Conservation (phyloP, 2,113 vertebrate genomes). For the Tachysurus vachellii region DNA sequence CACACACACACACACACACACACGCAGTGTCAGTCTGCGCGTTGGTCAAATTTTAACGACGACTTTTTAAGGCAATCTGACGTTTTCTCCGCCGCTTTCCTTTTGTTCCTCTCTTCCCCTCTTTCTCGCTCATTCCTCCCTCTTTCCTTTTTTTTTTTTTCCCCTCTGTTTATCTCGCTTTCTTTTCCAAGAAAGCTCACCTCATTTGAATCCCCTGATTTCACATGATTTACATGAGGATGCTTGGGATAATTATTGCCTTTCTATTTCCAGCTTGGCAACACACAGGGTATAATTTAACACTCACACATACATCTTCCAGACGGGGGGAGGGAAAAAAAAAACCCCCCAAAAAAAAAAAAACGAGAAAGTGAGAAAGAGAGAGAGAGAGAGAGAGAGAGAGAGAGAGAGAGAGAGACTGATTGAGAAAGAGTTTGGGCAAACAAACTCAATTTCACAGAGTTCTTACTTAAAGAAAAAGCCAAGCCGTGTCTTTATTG, state of each 20-base stretch:
- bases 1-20: not conserved
- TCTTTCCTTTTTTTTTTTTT: not conserved
- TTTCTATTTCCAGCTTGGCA: conserved; percentile 60
- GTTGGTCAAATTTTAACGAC: conserved; percentile 41
- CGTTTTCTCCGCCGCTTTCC: conserved; percentile 31
- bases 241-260: conserved; percentile 61
- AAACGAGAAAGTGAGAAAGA: not conserved
- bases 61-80: not conserved
- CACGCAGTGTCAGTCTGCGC: conserved; percentile 1
- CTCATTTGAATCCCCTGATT: conserved; percentile 55
- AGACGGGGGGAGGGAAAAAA: not conserved
- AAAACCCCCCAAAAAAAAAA: not conserved
- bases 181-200: conserved; percentile 46
- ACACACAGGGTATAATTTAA: conserved; percentile 63
- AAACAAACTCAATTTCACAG: conserved; percentile 45
- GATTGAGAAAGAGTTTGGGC: conserved; percentile 28
- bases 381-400: not conserved
- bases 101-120: conserved; percentile 27
- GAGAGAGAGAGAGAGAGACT: not conserved
- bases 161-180: conserved; percentile 38
- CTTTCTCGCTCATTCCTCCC: not conserved
- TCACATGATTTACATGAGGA: conserved; percentile 61
- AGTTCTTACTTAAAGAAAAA: conserved; percentile 33
- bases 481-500: not conserved
- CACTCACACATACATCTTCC: conserved; percentile 47